These are phyloP conservation scores for Anser brachyrhynchus DNA, from an alignment of 2,113 vertebrate genomes.

Conservation along the genomic window DNA sequence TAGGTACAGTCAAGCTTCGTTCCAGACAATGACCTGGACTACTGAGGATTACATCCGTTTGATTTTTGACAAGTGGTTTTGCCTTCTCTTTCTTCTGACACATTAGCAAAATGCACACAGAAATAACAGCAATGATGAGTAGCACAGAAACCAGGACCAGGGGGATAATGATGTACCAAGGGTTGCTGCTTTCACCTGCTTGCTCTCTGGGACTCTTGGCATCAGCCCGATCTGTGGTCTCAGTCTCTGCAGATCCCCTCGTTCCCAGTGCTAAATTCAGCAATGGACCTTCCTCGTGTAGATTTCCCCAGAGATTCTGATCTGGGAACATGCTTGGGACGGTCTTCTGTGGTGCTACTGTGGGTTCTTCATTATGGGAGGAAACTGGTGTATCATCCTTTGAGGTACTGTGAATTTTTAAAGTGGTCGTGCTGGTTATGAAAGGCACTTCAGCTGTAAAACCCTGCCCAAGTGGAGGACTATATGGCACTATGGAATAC, in stretches of 20 bases:
- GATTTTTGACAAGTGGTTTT: constrained; percentile 54
- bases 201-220: constrained; percentile 69
- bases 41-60: neutral
- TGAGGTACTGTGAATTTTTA: constrained; percentile 28
- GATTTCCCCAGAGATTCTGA: constrained; percentile 76
- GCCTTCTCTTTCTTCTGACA: constrained; percentile 78
- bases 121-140: constrained; percentile 74
- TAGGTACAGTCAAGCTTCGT: constrained; percentile 76
- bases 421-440: constrained; percentile 25
- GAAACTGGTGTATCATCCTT: constrained; percentile 3
- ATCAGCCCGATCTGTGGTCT: constrained; percentile 68
- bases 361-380: constrained; percentile 32
- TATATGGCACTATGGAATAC: constrained; percentile 81
- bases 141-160: constrained; percentile 75
- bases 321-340: constrained; percentile 65
- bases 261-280: constrained; percentile 63
- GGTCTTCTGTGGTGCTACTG: constrained; percentile 67
- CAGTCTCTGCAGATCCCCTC: constrained; percentile 44
- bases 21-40: constrained; percentile 66
- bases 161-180: constrained; percentile 79
- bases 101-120: constrained; percentile 73
- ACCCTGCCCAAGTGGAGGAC: constrained; percentile 48
- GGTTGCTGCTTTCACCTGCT: constrained; percentile 68
- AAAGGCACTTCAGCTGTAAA: constrained; percentile 63
- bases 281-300: constrained; percentile 38